phyloP scores from a whole-genome alignment of 2,113 vertebrate genomes.

The human (Homo sapiens) region GRCh38 chr6:45992001-45992500 shows the following conservation, averaged over 20 bases:
- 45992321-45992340: background rate
- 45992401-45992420: background rate
- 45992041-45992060: background rate
- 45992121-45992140: background rate
- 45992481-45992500: background rate
- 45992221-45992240: no score
- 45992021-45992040: background rate
- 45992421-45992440: background rate
- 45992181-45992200: background rate
- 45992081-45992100: background rate
- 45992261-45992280: background rate
- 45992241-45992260: background rate
- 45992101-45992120: background rate
- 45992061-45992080: background rate
- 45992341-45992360: background rate
- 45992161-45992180: background rate
- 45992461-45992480: background rate
- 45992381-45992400: background rate
- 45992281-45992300: background rate
- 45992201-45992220: background rate
- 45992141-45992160: fast-evolving
- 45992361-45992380: background rate
- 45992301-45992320: background rate
- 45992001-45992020: constrained; percentile 5
- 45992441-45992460: background rate